These are phyloP conservation scores for Ypsolopha scabrella DNA, from an alignment of 2,888 invertebrate genomes.

Conservation along the genomic window DNA sequence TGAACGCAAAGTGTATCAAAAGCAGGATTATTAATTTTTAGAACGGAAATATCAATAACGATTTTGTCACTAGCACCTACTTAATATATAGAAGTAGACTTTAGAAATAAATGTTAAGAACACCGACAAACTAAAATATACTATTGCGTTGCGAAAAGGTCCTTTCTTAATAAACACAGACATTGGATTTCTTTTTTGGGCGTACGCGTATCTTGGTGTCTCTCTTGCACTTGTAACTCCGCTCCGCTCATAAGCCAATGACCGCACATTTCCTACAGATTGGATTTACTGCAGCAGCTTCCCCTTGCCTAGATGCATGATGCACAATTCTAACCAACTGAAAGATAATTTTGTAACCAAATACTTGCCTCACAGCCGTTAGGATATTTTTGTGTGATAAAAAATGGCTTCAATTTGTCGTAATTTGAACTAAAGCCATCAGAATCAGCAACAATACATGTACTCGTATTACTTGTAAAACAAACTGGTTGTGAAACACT, in stretches of 20 bases:
- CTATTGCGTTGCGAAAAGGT: not conserved
- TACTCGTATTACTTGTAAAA: too few species aligned
- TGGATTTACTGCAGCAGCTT: constrained; percentile 68
- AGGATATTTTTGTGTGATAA: not conserved
- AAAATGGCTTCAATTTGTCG: not conserved
- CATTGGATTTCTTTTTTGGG: constrained; percentile 67
- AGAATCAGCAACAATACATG: not conserved
- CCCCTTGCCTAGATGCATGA: constrained; percentile 51
- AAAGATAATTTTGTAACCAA: constrained; percentile 41
- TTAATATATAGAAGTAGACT: too few species aligned
- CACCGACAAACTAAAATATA: not conserved
- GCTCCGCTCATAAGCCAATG: constrained; percentile 54
- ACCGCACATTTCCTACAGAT: constrained; percentile 65
- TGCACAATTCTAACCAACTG: constrained; percentile 60
- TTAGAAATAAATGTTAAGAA: too few species aligned
- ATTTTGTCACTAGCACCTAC: too few species aligned
- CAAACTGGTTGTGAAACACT: constrained; percentile 18
- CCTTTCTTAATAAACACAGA: constrained; percentile 29
- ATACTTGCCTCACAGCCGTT: constrained; percentile 13
- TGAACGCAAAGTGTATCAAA: not conserved
- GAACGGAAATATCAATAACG: too few species aligned
- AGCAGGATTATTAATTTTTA: not conserved
- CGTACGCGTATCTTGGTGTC: constrained; percentile 57
- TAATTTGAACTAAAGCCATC: not conserved
- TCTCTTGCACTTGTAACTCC: constrained; percentile 33